These are phyloP conservation scores for Odontamblyopus rebecca DNA, from an alignment of 2,797 vertebrate genomes.

Conservation along the genomic window DNA sequence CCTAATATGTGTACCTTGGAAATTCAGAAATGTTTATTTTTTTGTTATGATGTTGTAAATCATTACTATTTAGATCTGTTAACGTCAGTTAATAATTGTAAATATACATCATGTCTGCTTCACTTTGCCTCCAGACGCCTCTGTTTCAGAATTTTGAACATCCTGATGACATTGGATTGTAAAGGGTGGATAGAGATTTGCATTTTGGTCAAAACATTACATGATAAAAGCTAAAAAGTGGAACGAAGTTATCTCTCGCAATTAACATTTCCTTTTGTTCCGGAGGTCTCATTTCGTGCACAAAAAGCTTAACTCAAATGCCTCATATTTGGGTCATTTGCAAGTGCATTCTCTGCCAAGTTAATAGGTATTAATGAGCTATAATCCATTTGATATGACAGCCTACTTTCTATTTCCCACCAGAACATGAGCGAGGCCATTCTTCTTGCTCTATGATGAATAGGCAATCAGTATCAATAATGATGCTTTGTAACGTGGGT, in stretches of 20 bases:
- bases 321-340: slow-evolving; percentile 54
- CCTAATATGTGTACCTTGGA: too few relatives aligned
- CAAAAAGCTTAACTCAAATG: slow-evolving; percentile 43
- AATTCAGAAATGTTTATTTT: too few relatives aligned
- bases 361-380: slow-evolving; percentile 62
- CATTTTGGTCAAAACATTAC: slow-evolving; percentile 19
- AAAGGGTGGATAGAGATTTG: slow-evolving; percentile 15
- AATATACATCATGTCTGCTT: too few relatives aligned
- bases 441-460: slow-evolving; percentile 9
- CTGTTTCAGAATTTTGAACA: too few relatives aligned
- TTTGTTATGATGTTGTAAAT: too few relatives aligned
- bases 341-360: slow-evolving; percentile 31
- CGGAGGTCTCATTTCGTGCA: slow-evolving; percentile 22
- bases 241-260: slow-evolving; percentile 34
- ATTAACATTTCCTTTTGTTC: slow-evolving; percentile 49
- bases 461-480: slow-evolving; percentile 34
- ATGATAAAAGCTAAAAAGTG: slow-evolving; percentile 13
- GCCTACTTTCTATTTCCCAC: slow-evolving; percentile 29
- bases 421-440: slow-evolving; percentile 15
- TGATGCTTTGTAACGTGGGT: slow-evolving; percentile 12
- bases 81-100: too few relatives aligned
- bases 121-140: too few relatives aligned
- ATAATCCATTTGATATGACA: slow-evolving; percentile 54
- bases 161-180: too few relatives aligned
- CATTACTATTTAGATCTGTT: too few relatives aligned